These are phyloP conservation scores for Saxidomus purpurata DNA, from an alignment of 1,140 invertebrate species.

Conservation along the genomic window DNA sequence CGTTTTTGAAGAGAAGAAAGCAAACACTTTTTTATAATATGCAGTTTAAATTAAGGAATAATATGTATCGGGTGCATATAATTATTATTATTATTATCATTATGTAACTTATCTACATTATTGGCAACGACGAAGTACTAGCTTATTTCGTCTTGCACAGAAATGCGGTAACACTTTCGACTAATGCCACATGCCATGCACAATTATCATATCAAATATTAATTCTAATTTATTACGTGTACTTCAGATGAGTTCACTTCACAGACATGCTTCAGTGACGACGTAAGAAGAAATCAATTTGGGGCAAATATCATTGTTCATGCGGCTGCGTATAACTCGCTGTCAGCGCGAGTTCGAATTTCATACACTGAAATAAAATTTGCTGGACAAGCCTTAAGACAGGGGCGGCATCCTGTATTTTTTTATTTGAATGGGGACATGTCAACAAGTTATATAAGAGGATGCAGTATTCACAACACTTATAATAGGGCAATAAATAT, in stretches of 20 bases:
- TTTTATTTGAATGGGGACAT: conserved; percentile 80
- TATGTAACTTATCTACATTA: too few species aligned
- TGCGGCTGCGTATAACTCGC: conserved; percentile 53
- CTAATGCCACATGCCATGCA: too few species aligned
- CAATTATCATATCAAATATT: too few species aligned
- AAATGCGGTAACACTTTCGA: too few species aligned
- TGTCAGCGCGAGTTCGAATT: conserved; percentile 49
- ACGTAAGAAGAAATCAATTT: conserved; percentile 78
- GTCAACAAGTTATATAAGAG: conserved; percentile 77
- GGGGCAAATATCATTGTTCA: conserved; percentile 78
- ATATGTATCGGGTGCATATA: too few species aligned
- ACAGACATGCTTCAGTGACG: conserved; percentile 80
- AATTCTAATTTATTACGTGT: too few species aligned
- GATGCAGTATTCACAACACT: conserved; percentile 75
- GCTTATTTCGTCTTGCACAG: too few species aligned
- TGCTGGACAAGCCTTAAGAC: conserved; percentile 80
- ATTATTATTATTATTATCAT: too few species aligned
- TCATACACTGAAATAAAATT: conserved; percentile 72
- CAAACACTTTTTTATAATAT: too few species aligned
- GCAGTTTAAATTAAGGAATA: too few species aligned
- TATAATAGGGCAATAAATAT: conserved; percentile 83
- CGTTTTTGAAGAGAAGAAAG: too few species aligned
- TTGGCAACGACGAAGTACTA: too few species aligned
- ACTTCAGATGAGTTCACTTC: conserved; percentile 59
- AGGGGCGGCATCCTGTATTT: conserved; percentile 80